Evolutionary conservation across 1,140 invertebrate genomes (phyloP), one percentile per base, ranked within the genome.

Genomic region (Heliconius hewitsoni): DNA sequence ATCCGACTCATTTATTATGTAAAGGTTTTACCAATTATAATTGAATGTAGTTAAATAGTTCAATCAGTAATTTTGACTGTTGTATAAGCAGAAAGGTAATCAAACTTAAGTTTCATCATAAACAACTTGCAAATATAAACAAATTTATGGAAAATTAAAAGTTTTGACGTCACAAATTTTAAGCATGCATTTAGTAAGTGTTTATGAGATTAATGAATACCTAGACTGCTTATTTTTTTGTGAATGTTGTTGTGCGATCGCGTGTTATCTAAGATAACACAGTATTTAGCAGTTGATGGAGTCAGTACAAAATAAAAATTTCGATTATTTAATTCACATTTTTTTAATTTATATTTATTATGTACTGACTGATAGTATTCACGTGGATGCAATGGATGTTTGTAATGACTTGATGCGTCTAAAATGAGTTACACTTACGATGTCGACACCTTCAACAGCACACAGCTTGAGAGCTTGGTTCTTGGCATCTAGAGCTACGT

Each of bases 391-490:
- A 34, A 71, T 71, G 77, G 50, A 66, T 66, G 60, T 66, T 80
- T 74, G 79, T 75, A 74, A 74, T 83, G 76, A 82, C 66, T 73
- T 78, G 71, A 74, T 73, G 52, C 34, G 34, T 81, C 37, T 74
- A 77, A 57, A 52, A 74, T 79, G 77, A 42, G 19, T 76, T 77
- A 71, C 80, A 96, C 96, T 97, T 96, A 99, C 98, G 96, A 99
- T 97, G 96, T 99, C 98, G 84, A 99, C 98, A 70, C 98, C 98
- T 95, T 99, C 98, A 76, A 99, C 97, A 52, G 98, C 98, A 94
- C 98, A 99, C 78, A 99, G 95, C 94, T 99, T 99, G 88, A 99
- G 97, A 81, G 98, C 99, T 95, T 99, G 97, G 93, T 98, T 98
- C 94, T 98, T 98, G 78, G 98, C 97, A 93, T 98, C 97, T 83